Evolutionary conservation across 1,140 invertebrate species (phyloP).

Genomic region (Tetranychus urticae): DNA sequence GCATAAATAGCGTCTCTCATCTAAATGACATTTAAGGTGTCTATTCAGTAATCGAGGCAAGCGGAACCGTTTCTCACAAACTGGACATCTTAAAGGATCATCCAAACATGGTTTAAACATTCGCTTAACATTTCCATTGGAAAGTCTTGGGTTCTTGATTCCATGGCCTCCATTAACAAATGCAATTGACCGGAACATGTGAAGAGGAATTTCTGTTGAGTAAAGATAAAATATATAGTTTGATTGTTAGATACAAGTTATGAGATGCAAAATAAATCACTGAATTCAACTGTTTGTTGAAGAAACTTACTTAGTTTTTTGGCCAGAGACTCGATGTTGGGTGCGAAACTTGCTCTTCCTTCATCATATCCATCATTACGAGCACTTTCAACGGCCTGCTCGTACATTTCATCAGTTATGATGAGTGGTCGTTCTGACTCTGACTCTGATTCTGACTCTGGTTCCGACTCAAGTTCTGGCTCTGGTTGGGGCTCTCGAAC

Average conservation of each 20-base stretch:
- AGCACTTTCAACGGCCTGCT: background rate
- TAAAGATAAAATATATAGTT: too few relatives aligned
- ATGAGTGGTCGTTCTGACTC: too few relatives aligned
- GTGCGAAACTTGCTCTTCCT: background rate
- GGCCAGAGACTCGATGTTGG: slow-evolving; percentile 4
- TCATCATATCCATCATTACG: background rate
- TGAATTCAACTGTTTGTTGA: too few relatives aligned
- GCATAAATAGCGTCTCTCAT: slow-evolving; percentile 91
- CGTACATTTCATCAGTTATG: background rate
- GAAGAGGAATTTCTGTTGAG: background rate
- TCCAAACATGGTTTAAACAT: background rate
- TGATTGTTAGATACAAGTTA: too few relatives aligned
- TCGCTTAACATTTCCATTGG: background rate
- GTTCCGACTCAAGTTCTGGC: too few relatives aligned
- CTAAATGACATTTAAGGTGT: slow-evolving; percentile 97
- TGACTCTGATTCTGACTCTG: too few relatives aligned
- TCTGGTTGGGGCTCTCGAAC: too few relatives aligned
- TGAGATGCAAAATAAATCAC: too few relatives aligned
- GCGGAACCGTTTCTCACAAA: slow-evolving; percentile 81
- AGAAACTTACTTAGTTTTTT: slow-evolving; percentile 6
- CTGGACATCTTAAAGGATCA: slow-evolving; percentile 36
- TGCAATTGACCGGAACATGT: slow-evolving; percentile 36
- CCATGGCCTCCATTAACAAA: slow-evolving; percentile 97
- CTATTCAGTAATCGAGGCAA: slow-evolving; percentile 84
- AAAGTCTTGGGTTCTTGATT: slow-evolving; percentile 83